A percentile compares a stretch with the other conserved stretches of the same genome.
Conservation (phyloP, 92 coral and sea anemone genomes). For the Porites evermanni region DNA sequence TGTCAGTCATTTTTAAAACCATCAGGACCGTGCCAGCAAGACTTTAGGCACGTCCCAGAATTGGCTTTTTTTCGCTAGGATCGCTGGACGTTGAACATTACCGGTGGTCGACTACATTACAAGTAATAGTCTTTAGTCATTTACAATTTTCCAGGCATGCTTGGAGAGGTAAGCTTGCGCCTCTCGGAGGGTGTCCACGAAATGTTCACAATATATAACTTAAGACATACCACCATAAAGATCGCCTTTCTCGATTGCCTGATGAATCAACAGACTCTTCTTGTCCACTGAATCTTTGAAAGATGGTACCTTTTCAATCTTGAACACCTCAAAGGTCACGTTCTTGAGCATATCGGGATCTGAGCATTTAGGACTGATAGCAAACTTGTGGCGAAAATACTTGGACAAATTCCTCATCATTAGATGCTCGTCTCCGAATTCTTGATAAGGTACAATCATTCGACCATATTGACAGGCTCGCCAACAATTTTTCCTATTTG, state of each 20-base stretch:
- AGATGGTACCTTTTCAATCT: slow-evolving; percentile 18
- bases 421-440: slow-evolving; percentile 18
- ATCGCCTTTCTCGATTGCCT: not conserved
- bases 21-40: too few species aligned
- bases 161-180: too few species aligned
- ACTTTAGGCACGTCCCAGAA: too few species aligned
- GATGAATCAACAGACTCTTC: slow-evolving; percentile 20
- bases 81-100: too few species aligned
- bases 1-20: too few species aligned
- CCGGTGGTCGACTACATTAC: too few species aligned
- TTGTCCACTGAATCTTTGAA: not conserved
- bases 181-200: not conserved
- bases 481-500: slow-evolving; percentile 32
- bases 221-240: slow-evolving; percentile 8
- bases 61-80: too few species aligned
- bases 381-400: slow-evolving; percentile 37
- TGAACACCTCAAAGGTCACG: slow-evolving; percentile 27
- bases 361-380: not conserved
- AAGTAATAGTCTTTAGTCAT: too few species aligned
- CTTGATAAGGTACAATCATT: slow-evolving; percentile 32
- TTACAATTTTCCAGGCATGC: too few species aligned
- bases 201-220: not conserved
- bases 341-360: not conserved
- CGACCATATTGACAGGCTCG: slow-evolving; percentile 6
- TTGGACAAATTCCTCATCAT: slow-evolving; percentile 41